A percentile compares a stretch with the other conserved stretches of the same genome.
phyloP scores from a whole-genome alignment of 2,113 vertebrate species.

The Ciconia maguari region DNA sequence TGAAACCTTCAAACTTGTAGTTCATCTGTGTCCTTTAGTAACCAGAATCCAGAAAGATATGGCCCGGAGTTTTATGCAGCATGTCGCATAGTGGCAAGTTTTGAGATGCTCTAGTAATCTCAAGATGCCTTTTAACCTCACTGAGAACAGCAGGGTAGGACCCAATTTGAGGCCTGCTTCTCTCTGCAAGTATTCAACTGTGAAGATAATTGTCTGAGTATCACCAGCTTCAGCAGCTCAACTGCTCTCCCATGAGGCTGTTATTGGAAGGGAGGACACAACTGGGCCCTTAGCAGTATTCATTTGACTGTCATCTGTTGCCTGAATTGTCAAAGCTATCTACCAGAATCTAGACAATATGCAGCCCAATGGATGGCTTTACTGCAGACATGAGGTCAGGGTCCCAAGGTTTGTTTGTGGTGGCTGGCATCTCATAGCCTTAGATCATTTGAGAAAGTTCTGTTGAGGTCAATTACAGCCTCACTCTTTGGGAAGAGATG shows the following conservation, averaged over 20 bases:
- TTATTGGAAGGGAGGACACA: neutral
- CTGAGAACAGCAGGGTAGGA: neutral
- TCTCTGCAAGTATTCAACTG: neutral
- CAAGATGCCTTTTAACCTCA: neutral
- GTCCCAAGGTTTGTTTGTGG: neutral
- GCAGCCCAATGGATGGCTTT: neutral
- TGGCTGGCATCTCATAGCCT: neutral
- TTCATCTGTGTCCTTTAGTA: neutral
- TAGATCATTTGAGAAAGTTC: neutral
- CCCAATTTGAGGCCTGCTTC: neutral
- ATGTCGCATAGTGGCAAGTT: neutral
- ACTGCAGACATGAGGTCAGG: neutral
- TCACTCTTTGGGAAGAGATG: neutral
- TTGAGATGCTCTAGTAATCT: neutral
- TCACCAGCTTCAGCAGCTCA: neutral
- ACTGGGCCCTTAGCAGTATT: too few relatives aligned
- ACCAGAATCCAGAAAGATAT: neutral
- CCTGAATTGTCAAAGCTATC: neutral
- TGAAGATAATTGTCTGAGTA: neutral
- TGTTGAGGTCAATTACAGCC: too few relatives aligned
- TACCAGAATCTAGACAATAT: too few relatives aligned
- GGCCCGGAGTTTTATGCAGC: neutral
- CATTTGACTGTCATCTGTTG: neutral
- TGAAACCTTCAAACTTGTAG: neutral
- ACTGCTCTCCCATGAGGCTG: neutral